These are phyloP conservation scores for Theonella swinhoei DNA, from an alignment of 37 sponge, comb jelly and placozoan genomes.

Conservation along the genomic window DNA sequence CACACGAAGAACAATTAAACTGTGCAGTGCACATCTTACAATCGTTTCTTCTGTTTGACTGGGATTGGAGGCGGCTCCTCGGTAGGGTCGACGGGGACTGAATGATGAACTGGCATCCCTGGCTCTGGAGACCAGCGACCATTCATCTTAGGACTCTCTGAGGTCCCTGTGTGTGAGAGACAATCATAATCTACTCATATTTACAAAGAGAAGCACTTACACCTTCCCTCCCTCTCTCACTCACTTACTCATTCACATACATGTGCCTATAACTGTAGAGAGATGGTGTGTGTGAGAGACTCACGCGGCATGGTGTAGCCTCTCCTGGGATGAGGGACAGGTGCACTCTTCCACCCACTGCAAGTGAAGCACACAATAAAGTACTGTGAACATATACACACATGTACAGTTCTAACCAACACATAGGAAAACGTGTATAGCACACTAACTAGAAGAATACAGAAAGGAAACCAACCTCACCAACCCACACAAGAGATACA, in stretches of 20 bases:
- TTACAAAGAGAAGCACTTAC: neutral
- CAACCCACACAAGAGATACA: too few species aligned
- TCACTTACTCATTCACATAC: neutral
- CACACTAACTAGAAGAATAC: too few species aligned
- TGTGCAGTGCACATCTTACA: neutral
- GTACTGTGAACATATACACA: neutral
- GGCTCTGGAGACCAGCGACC: conserved; percentile 27
- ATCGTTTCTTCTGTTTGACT: neutral
- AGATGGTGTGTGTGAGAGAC: neutral
- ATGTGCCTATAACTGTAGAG: neutral
- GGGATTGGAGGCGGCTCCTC: neutral
- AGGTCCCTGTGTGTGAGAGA: conserved; percentile 1
- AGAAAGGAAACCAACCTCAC: too few species aligned
- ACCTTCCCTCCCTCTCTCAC: neutral
- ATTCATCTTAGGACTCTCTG: conserved; percentile 14
- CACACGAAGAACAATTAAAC: too few species aligned
- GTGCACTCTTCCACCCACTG: neutral
- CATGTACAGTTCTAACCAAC: too few species aligned
- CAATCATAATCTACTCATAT: too few species aligned
- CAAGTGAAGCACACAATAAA: conserved; percentile 1
- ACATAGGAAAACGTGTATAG: too few species aligned
- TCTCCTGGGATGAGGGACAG: neutral
- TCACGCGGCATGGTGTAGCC: conserved; percentile 13
- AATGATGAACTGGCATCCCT: too few species aligned
- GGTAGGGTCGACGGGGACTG: neutral